A percentile compares a stretch with the other conserved stretches of the same genome.
phyloP scores from a whole-genome alignment of 1,140 invertebrate species.

The Bombus picipes region DNA sequence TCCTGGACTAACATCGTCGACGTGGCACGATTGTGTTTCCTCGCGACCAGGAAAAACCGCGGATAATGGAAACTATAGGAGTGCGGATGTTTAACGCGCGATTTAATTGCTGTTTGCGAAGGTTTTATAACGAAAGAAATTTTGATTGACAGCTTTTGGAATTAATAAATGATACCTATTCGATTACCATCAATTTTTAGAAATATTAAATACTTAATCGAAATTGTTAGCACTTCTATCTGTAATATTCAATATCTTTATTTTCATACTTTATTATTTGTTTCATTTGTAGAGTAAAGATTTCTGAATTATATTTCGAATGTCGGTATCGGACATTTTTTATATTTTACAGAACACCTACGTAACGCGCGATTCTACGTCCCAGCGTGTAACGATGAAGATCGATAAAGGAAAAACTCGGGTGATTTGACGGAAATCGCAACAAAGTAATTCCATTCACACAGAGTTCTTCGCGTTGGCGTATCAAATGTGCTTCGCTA shows the following conservation, averaged over 20 bases:
- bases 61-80: neutral
- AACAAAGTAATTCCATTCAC: slow-evolving; percentile 19
- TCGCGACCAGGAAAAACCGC: neutral
- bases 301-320: too few species aligned
- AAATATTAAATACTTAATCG: neutral
- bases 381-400: neutral
- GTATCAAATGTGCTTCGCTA: neutral
- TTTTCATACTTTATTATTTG: neutral
- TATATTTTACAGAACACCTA: neutral
- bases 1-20: slow-evolving; percentile 11
- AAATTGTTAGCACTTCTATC: neutral
- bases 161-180: neutral
- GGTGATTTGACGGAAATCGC: slow-evolving; percentile 2
- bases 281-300: neutral
- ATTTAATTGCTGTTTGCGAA: neutral
- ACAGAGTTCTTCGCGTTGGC: neutral
- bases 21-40: slow-evolving; percentile 15
- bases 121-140: too few species aligned
- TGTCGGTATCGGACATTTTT: neutral
- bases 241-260: neutral
- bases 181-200: neutral
- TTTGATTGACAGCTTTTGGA: neutral
- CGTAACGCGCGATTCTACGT: neutral
- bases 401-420: slow-evolving; percentile 34
- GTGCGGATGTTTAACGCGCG: neutral